Base-by-base conservation (phyloP, 2,888 invertebrate genomes). In the Acronicta alni region DNA sequence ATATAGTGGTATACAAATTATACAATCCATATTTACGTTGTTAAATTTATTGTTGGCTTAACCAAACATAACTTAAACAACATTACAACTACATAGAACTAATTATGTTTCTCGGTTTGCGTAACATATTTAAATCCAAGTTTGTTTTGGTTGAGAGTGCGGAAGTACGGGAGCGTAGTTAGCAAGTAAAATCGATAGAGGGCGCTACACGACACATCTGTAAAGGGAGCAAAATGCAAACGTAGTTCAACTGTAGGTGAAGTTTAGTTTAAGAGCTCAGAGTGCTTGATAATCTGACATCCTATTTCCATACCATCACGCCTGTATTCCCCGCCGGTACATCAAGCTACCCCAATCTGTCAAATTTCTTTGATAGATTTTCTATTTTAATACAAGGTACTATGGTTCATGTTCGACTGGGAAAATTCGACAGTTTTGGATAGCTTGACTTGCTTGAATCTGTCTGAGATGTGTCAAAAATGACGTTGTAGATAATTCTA, bases 171-270 rank as follows among this genome's bases (percentile, higher is more conserved):
- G 1, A n/a, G 6, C n/a, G n/a, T 35, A n/a, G 35, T n/a, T 35
- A 35, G 35, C n/a, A n/a, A 35, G n/a, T 35, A n/a, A 35, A n/a
- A 35, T 35, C 35, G n/a, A 35, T 35, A 35, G n/a, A 7, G n/a
- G n/a, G 5, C 35, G 5, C 14, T 35, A 35, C 6, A n/a, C 35
- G 35, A 35, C 35, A 35, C n/a, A 35, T 35, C 32, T 35, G 35
- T n/a, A 32, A 4, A n/a, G 10, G 12, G 32, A 32, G 14, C 4
- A 14, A n/a, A n/a, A 14, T 14, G 32, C 14, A 32, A 32, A 32
- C 32, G 4, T 14, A 12, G 32, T 32, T 32, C 0, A 32, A 5
- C 32, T 14, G 26, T 26, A 3, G 9, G 10, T n/a, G n/a, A 26
- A 9, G 26, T 14, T 12, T 32, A 32, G 32, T 32, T 32, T 14